phyloP scores from a whole-genome alignment of 2,888 invertebrate species.

The Chrysopilus asiliformis region DNA sequence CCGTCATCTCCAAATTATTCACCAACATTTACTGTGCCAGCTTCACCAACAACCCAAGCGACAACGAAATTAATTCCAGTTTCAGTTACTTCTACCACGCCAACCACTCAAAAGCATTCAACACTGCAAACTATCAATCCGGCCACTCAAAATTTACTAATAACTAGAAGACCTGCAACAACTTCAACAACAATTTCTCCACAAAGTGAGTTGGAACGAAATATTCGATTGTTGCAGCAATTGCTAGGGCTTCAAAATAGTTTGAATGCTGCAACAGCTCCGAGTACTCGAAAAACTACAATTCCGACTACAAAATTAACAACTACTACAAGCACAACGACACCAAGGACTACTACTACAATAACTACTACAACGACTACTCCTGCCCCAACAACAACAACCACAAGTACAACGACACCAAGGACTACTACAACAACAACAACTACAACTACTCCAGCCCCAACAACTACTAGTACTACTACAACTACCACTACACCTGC shows the following conservation, averaged over 20 bases:
- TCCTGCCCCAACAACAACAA: constrained; percentile 28
- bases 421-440: constrained; percentile 24
- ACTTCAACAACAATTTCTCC: constrained; percentile 16
- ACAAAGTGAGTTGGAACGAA: constrained; percentile 10
- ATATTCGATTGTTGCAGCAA: constrained; percentile 15
- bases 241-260: constrained; percentile 12
- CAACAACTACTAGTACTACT: constrained; percentile 11
- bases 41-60: constrained; percentile 2
- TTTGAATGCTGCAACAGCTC: no score
- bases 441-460: constrained; percentile 16
- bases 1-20: constrained; percentile 2
- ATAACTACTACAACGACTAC: constrained; percentile 23
- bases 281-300: constrained; percentile 11
- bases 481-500: constrained; percentile 9
- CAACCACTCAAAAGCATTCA: constrained; percentile 8
- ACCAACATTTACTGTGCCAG: constrained; percentile 19
- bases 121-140: constrained; percentile 1
- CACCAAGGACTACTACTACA: constrained; percentile 19
- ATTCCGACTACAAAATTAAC: constrained; percentile 6
- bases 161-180: not conserved
- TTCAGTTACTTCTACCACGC: constrained; percentile 8
- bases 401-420: constrained; percentile 37
- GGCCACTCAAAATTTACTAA: not conserved
- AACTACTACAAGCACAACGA: constrained; percentile 10
- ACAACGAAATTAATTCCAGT: constrained; percentile 12